Percentiles rank a stretch among this genome's conserved stretches.
Conservation (phyloP, 2,888 invertebrate genomes). For the Arge pagana region DNA sequence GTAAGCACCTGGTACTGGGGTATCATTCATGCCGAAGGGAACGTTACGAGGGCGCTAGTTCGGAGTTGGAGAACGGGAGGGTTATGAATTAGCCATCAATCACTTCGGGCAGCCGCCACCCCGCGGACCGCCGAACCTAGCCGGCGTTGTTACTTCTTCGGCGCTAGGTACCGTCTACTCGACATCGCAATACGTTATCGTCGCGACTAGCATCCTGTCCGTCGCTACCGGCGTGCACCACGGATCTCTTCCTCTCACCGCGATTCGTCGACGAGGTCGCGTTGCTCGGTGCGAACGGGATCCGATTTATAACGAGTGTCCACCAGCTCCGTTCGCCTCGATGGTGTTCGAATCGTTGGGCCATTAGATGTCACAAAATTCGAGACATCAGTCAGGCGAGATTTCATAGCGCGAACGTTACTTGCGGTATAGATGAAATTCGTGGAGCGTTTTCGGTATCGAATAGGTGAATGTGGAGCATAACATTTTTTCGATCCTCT, state of each 20-base stretch:
- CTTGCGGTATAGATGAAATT: too few species aligned
- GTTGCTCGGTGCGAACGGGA: too few species aligned
- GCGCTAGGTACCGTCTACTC: constrained; percentile 17
- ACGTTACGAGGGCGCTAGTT: constrained; percentile 20
- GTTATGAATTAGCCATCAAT: constrained; percentile 22
- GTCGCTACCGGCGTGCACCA: constrained; percentile 1
- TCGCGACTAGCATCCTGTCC: not conserved
- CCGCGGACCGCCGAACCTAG: constrained; percentile 7
- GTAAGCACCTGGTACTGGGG: constrained; percentile 21
- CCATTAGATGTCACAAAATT: too few species aligned
- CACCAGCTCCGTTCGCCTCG: too few species aligned
- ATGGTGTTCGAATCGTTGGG: too few species aligned
- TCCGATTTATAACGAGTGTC: too few species aligned
- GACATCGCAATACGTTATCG: constrained; percentile 16
- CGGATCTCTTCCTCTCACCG: not conserved
- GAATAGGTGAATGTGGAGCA: too few species aligned
- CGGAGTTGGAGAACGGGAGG: constrained; percentile 15
- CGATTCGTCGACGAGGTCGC: too few species aligned
- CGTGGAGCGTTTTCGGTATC: too few species aligned
- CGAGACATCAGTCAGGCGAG: too few species aligned
- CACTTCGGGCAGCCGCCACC: constrained; percentile 15
- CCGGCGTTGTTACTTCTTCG: too few species aligned
- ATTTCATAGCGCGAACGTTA: too few species aligned
- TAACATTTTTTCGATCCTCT: not conserved
- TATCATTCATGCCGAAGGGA: constrained; percentile 21